Percentiles rank a stretch among this genome's conserved stretches.
These are phyloP conservation scores for Apamea crenata DNA, from an alignment of 2,888 invertebrate genomes.

Conservation along the genomic window DNA sequence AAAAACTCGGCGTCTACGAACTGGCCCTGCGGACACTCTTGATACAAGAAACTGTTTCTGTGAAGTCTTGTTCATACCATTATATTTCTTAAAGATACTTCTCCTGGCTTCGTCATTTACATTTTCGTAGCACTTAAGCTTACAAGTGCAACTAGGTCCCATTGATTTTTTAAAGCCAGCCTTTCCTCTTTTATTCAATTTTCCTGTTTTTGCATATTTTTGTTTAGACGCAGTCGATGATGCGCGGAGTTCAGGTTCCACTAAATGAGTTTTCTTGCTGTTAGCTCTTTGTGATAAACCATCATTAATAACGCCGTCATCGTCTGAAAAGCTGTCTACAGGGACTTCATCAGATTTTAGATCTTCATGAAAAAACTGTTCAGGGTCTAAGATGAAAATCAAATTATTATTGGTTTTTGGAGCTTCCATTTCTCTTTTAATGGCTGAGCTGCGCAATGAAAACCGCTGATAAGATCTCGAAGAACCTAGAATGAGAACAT, in stretches of 20 bases:
- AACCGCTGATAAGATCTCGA: background rate
- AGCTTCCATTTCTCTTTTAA: background rate
- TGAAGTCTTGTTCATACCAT: constrained; percentile 1
- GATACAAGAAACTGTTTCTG: constrained; percentile 21
- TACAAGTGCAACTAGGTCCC: background rate
- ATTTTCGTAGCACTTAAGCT: constrained; percentile 17
- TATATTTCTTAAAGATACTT: background rate
- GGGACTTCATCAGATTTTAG: background rate
- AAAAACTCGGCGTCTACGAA: constrained; percentile 16
- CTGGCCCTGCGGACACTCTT: constrained; percentile 21
- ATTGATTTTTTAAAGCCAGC: background rate
- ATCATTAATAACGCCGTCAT: background rate
- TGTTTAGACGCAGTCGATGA: background rate
- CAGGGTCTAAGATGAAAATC: background rate
- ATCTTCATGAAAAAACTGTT: background rate
- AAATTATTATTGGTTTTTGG: constrained; percentile 1
- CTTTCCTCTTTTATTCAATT: background rate
- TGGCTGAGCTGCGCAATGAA: background rate
- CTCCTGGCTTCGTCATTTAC: constrained; percentile 19
- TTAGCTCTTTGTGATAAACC: background rate
- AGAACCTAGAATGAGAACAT: background rate
- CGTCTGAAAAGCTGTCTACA: background rate
- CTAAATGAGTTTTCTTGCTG: background rate
- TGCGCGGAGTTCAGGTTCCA: background rate
- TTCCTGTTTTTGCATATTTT: background rate